Base-by-base conservation (phyloP, 37 sponge, comb jelly and placozoan species). In the Halichondria panicea region DNA sequence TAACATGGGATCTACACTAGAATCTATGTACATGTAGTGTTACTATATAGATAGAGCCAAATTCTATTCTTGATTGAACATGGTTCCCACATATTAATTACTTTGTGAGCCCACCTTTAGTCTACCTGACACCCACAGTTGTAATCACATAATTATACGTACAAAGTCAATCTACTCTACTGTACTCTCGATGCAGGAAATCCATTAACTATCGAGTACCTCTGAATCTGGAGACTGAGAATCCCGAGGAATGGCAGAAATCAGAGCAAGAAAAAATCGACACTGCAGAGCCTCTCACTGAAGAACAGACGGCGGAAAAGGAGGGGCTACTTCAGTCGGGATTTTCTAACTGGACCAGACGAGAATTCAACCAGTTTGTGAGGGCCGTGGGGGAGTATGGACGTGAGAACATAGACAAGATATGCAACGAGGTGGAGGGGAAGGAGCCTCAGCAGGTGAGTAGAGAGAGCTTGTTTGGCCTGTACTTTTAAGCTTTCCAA, bases 331-430 rank as follows among this genome's bases (percentile, higher is more conserved):
- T 96, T 50, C 76, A 94, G 27, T 45, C 90, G 88, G 99, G 99
- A 0, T 98, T 95, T 56, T 74, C 88, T n/a, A 72, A 85, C 74
- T 98, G 99, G 99, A 86, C 64, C 52, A 89, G 95, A 80, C 72
- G 93, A 57, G 95, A 98, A 58, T 95, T 98, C 84, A 95, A 92
- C 87, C 93, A 95, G 84, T 98, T 98, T 90, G 89, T 98, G 64
- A 92, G 92, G 69, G 84, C 93, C 11, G 90, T 93, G 72, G 95
- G 84, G 27, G 92, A 95, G 71, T 91, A 78, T 65, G 99, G 99
- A 0, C 40, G 99, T 56, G 95, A 98, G 0, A 93, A 93, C 53
- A 18, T 95, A 8, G 99, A 98, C 67, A 80, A 56, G 28, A 85
- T 98, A 40, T 81, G 86, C 55, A 79, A 81, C 27, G 99, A 98